These are phyloP conservation scores for Formicarius rufipectus DNA, from an alignment of 2,113 vertebrate genomes.

Conservation along the genomic window DNA sequence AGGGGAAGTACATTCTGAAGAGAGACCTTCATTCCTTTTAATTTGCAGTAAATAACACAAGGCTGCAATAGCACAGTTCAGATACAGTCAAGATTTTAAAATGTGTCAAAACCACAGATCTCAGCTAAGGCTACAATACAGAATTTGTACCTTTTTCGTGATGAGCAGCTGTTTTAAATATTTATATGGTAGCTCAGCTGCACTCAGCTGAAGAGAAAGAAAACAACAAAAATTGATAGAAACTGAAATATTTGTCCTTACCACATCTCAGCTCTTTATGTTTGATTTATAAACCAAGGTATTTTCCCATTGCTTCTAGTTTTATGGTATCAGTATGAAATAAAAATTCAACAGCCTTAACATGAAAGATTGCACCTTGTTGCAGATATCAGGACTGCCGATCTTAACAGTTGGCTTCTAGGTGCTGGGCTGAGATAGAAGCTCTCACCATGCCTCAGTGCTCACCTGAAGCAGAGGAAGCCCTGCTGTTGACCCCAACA, in stretches of 20 bases:
- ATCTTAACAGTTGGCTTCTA: background rate
- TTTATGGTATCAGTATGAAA: background rate
- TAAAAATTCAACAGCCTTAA: background rate
- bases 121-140: background rate
- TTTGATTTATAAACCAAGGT: background rate
- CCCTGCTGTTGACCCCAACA: background rate
- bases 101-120: background rate
- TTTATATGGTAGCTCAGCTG: background rate
- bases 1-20: background rate
- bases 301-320: background rate
- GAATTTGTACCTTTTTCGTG: background rate
- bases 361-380: background rate
- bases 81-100: background rate
- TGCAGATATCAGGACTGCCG: background rate
- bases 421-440: background rate
- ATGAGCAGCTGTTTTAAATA: constrained; percentile 7
- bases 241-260: background rate
- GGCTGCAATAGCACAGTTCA: constrained; percentile 2
- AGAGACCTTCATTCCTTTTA: background rate
- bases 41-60: constrained; percentile 27
- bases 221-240: background rate
- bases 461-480: background rate
- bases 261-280: background rate
- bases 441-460: background rate
- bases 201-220: background rate